Conservation (phyloP, 2,113 vertebrate genomes). For the Dryoscopus gambensis region DNA sequence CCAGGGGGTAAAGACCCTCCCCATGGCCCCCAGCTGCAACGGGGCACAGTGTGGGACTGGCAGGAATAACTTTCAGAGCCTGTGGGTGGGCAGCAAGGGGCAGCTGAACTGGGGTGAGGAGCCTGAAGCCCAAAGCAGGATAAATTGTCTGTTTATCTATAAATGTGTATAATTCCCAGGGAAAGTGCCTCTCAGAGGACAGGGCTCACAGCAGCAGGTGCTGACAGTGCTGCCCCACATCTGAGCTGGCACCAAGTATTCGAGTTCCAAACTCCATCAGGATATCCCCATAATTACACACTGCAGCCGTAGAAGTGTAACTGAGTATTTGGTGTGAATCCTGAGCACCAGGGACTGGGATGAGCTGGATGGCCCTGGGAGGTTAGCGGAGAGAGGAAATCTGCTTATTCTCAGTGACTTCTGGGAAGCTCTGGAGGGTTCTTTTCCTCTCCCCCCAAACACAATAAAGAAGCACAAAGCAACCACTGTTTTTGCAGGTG, state of each 20-base stretch:
- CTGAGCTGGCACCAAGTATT: neutral
- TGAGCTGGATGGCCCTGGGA: neutral
- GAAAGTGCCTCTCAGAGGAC: neutral
- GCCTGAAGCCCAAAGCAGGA: neutral
- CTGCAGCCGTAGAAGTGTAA: neutral
- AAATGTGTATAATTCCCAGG: neutral
- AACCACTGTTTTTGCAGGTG: constrained; percentile 40
- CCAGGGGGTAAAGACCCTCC: accelerated
- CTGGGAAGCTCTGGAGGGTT: neutral
- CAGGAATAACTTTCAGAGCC: neutral
- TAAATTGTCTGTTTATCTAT: neutral
- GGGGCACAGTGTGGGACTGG: neutral
- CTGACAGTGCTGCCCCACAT: neutral
- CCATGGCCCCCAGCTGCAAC: neutral
- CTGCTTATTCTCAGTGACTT: constrained; percentile 6
- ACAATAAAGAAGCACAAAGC: neutral
- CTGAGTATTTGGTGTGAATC: neutral
- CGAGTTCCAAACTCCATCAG: neutral
- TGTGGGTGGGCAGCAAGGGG: neutral
- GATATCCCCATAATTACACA: neutral
- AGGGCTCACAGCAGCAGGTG: neutral
- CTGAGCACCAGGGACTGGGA: neutral
- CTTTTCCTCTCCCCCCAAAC: neutral
- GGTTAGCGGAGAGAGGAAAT: neutral
- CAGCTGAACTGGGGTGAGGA: neutral